Percentiles rank a stretch among this genome's conserved stretches.
These are phyloP conservation scores for Phalacrocorax aristotelis DNA, from an alignment of 2,113 vertebrate species.

Conservation along the genomic window DNA sequence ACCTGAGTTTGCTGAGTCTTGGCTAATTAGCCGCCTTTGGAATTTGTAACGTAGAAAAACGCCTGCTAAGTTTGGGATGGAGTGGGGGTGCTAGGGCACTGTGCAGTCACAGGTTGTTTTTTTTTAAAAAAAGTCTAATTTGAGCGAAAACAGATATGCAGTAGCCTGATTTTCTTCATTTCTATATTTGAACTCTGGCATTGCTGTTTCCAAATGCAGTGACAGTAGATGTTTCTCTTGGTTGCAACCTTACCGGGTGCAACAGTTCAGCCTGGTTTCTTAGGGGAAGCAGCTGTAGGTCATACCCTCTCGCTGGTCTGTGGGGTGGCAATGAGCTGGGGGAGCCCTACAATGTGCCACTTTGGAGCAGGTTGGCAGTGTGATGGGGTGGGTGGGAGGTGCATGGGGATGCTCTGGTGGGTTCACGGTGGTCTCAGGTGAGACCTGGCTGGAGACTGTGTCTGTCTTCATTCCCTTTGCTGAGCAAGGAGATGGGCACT, in stretches of 20 bases:
- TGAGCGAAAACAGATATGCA: background rate
- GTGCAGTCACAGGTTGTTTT: background rate
- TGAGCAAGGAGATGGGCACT: background rate
- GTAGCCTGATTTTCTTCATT: background rate
- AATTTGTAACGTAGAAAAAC: slow-evolving; percentile 1
- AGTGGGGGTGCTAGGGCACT: slow-evolving; percentile 31
- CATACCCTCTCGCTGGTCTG: background rate
- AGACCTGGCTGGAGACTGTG: background rate
- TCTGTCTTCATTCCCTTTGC: background rate
- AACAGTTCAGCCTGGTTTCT: background rate
- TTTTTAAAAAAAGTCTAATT: background rate
- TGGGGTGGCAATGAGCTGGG: background rate
- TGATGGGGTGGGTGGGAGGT: background rate
- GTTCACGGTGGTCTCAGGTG: background rate
- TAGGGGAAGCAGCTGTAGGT: background rate
- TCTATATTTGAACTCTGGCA: background rate
- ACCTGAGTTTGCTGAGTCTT: slow-evolving; percentile 64
- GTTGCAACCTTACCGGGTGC: background rate
- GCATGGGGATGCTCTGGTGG: too few species aligned
- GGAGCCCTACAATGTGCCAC: background rate
- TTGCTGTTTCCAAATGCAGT: background rate
- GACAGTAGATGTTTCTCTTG: background rate
- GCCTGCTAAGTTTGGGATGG: slow-evolving; percentile 54
- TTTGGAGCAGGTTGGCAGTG: background rate
- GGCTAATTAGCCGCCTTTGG: slow-evolving; percentile 62